A percentile compares a stretch with the other conserved stretches of the same genome.
Evolutionary conservation across 1,140 invertebrate genomes (phyloP).

Genomic region (Heliconius eleuchia): DNA sequence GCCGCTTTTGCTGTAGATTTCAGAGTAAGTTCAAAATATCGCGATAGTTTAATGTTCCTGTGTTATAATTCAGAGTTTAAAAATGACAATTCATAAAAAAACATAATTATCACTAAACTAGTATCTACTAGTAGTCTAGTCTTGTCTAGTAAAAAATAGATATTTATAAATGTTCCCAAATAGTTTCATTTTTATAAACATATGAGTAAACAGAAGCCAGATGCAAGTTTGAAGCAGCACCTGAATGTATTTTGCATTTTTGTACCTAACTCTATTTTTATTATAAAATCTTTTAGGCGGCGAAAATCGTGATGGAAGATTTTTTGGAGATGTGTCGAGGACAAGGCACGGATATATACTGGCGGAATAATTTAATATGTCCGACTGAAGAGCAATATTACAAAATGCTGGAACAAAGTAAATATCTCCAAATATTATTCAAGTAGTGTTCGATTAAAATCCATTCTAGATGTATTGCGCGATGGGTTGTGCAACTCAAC

Average conservation of each 20-base stretch:
- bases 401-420: conserved; percentile 34
- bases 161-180: no score
- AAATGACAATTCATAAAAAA: neutral
- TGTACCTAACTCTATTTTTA: neutral
- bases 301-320: conserved; percentile 6
- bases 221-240: no score
- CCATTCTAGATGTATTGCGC: no score
- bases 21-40: neutral
- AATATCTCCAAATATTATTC: conserved; percentile 10
- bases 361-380: conserved; percentile 33
- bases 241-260: neutral
- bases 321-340: conserved; percentile 30
- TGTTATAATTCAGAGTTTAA: no score
- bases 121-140: no score
- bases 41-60: no score
- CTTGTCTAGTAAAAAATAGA: no score
- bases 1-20: neutral
- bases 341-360: conserved; percentile 41
- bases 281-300: conserved; percentile 12
- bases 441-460: neutral
- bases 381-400: conserved; percentile 35
- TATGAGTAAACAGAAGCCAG: no score
- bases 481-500: no score
- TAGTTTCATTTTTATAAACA: no score
- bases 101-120: no score